These are phyloP conservation scores for Dynastes tityus DNA, from an alignment of 2,888 invertebrate species.

Conservation along the genomic window DNA sequence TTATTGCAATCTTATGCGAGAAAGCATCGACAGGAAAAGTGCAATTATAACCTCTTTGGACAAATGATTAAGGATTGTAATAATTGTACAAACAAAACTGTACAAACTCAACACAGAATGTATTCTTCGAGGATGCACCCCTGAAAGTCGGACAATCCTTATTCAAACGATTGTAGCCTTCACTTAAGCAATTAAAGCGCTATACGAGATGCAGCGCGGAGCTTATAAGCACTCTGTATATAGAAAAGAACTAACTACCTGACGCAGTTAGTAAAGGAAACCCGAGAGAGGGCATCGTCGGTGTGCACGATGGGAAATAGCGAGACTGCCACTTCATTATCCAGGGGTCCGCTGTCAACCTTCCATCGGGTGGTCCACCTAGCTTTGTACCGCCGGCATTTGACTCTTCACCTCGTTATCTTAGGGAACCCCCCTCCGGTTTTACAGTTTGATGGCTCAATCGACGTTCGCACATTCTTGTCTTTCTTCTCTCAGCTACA, in stretches of 20 bases:
- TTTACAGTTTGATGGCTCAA: conserved; percentile 65
- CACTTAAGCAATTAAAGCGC: too few species aligned
- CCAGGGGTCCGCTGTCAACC: conserved; percentile 65
- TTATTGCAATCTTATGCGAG: too few species aligned
- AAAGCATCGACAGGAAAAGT: too few species aligned
- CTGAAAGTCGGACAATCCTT: too few species aligned
- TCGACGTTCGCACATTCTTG: conserved; percentile 64
- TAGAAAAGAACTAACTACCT: conserved; percentile 54
- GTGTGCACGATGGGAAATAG: conserved; percentile 57
- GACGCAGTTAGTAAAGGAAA: conserved; percentile 55
- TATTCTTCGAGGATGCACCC: too few species aligned
- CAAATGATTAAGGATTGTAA: too few species aligned
- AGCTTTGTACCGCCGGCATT: conserved; percentile 60
- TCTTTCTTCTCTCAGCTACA: conserved; percentile 38
- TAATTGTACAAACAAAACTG: too few species aligned
- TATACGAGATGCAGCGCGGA: too few species aligned
- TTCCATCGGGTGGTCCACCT: conserved; percentile 62
- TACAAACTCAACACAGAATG: too few species aligned
- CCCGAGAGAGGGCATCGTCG: conserved; percentile 51
- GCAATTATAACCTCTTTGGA: too few species aligned
- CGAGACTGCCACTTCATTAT: conserved; percentile 66
- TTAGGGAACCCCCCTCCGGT: conserved; percentile 59
- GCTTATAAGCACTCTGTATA: conserved; percentile 16
- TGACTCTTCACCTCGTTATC: conserved; percentile 67
- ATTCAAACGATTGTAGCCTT: too few species aligned